phyloP scores from a whole-genome alignment of 1,140 invertebrate species.

The Metaphire vulgaris region DNA sequence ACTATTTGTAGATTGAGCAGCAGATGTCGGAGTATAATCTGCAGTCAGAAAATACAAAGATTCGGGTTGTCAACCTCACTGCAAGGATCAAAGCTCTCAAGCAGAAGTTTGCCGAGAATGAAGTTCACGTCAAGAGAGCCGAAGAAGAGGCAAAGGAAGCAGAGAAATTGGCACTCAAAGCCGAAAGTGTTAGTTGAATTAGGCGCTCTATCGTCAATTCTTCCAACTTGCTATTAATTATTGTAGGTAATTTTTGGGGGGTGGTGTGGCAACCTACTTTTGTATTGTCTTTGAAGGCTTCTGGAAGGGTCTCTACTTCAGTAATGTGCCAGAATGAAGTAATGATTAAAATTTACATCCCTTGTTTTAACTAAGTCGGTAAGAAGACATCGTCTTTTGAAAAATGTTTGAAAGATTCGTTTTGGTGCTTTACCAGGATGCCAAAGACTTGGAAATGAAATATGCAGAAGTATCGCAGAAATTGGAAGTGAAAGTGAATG shows the following conservation, averaged over 20 bases:
- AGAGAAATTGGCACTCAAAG: constrained; percentile 56
- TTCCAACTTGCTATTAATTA: no score
- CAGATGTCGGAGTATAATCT: constrained; percentile 68
- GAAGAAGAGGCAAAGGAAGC: constrained; percentile 56
- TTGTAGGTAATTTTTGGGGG: no score
- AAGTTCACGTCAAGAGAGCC: constrained; percentile 60
- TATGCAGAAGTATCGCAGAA: constrained; percentile 59
- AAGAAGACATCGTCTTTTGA: no score
- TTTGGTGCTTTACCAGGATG: no score
- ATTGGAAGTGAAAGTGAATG: constrained; percentile 59
- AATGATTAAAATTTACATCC: no score
- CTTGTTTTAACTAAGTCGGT: no score
- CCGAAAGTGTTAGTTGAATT: constrained; percentile 55
- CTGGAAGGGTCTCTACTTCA: no score
- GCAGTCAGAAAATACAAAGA: constrained; percentile 65
- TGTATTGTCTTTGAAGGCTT: no score
- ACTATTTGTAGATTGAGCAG: constrained; percentile 57
- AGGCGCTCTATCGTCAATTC: no score
- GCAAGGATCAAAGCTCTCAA: constrained; percentile 64
- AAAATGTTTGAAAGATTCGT: no score
- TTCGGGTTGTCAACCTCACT: constrained; percentile 63
- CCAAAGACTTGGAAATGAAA: constrained; percentile 54
- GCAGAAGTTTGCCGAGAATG: constrained; percentile 69
- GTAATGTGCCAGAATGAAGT: no score
- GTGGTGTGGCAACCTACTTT: no score